Evolutionary conservation across 2,113 vertebrate genomes (phyloP).

Genomic region (Aegithalos caudatus): DNA sequence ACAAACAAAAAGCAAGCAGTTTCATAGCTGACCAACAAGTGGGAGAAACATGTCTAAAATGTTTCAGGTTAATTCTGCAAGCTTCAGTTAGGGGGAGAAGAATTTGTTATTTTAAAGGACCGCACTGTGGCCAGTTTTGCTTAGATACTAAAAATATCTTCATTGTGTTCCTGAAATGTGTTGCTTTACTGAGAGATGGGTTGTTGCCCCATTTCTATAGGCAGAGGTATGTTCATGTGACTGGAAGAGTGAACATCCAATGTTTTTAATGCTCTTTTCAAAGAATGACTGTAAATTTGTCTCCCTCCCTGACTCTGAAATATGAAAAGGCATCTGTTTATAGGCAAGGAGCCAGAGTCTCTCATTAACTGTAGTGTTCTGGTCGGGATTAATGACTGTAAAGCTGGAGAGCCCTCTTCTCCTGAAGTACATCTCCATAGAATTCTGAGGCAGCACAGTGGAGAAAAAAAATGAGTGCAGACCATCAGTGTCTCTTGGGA

Average conservation of each 20-base stretch:
- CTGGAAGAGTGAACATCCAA: background rate
- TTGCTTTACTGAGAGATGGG: background rate
- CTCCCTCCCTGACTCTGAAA: background rate
- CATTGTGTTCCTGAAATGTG: background rate
- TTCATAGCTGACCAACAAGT: background rate
- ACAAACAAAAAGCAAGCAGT: background rate
- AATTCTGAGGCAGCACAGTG: background rate
- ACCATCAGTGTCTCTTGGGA: background rate
- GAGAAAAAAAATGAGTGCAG: background rate
- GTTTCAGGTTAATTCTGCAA: background rate
- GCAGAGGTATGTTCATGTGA: background rate
- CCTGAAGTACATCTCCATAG: background rate
- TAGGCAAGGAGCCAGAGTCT: background rate
- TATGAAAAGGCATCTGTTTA: background rate
- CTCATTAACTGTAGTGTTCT: background rate
- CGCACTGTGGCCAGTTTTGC: background rate
- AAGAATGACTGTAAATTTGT: background rate
- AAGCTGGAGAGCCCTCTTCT: background rate
- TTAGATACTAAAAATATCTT: background rate
- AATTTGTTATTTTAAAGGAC: background rate
- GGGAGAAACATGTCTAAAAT: background rate
- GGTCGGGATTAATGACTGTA: accelerated
- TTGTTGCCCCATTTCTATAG: background rate
- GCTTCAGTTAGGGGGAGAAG: background rate
- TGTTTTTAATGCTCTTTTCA: background rate